A percentile compares a stretch with the other conserved stretches of the same genome.
These are phyloP conservation scores for Lymantria monacha DNA, from an alignment of 2,888 invertebrate genomes.

Conservation along the genomic window DNA sequence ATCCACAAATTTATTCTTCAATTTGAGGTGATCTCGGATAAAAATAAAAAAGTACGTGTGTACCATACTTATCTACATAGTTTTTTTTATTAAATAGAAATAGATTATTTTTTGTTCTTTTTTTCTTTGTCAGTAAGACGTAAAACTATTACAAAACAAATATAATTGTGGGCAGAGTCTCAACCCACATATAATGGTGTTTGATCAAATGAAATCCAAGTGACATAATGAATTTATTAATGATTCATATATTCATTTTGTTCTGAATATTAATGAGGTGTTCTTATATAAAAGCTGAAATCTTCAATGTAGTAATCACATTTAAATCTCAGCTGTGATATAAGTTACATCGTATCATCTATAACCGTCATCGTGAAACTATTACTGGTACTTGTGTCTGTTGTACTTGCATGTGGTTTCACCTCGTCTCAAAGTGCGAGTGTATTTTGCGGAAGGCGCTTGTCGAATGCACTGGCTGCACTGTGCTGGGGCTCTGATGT, in stretches of 20 bases:
- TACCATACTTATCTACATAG: too few relatives aligned
- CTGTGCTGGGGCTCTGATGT: slow-evolving; percentile 15
- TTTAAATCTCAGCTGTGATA: background rate
- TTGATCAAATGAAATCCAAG: background rate
- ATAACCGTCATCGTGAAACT: background rate
- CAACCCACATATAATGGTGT: background rate
- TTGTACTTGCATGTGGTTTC: background rate
- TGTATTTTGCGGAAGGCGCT: slow-evolving; percentile 20
- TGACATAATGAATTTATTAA: background rate
- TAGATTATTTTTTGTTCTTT: too few relatives aligned
- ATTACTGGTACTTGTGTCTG: background rate
- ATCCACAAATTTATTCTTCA: too few relatives aligned
- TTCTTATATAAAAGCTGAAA: background rate
- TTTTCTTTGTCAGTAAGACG: too few relatives aligned
- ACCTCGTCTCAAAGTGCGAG: background rate
- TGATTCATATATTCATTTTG: background rate
- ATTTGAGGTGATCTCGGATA: too few relatives aligned
- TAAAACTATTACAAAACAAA: too few relatives aligned
- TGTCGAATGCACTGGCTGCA: slow-evolving; percentile 13
- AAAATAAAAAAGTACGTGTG: too few relatives aligned
- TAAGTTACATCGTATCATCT: background rate
- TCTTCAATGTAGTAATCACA: background rate
- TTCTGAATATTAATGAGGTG: background rate
- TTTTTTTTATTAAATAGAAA: too few relatives aligned
- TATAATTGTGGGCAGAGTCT: too few relatives aligned